Base-by-base conservation (phyloP, 2,113 vertebrate species). In the Cottus gobio region DNA sequence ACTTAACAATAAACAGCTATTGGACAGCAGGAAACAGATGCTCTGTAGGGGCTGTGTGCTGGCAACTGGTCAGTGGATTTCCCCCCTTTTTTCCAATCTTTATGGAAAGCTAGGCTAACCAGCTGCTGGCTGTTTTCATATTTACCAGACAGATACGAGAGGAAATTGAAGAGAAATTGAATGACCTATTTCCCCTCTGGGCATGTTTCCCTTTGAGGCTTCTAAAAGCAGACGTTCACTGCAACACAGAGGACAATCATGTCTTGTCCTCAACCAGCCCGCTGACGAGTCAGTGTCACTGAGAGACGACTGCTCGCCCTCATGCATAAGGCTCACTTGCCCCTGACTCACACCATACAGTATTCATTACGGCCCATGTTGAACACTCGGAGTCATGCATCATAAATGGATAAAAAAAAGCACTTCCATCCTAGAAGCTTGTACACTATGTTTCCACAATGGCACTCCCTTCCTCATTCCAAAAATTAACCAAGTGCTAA, bases 261-360 rank as follows among this genome's bases (percentile, higher is more conserved):
- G 22, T 50, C 64, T 58, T 16, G 54, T 60, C 73, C 34, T 77
- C 34, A 79, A 62, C 67, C 57, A 6, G 56, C 57, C 52, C 20
- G 58, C 87, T 65, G 1, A 81, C 89, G 68, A 58, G 26, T 86
- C 80, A 67, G 16, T 75, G 78, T 77, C 84, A 69, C 54, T n/a
- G 28, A 73, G 39, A 57, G 77, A 36, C 20, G 6, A 62, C 70
- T 15, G 20, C 46, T 36, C 36, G n/a, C 30, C 24, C 31, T 69
- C 26, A 37, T 69, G 73, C 13, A 44, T 58, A 22, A 37, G 54
- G 68, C 66, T 26, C 39, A 63, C 31, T 20, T 50, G 39, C 42
- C 22, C 10, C 60, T 64, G 66, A 78, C 13, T 81, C 66, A 26
- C 1, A 2, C 11, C 67, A 80, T 76, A 57, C 70, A 83, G 16